Evolutionary conservation across 1,140 invertebrate genomes (phyloP).

Genomic region (Brachionus rotundiformis): DNA sequence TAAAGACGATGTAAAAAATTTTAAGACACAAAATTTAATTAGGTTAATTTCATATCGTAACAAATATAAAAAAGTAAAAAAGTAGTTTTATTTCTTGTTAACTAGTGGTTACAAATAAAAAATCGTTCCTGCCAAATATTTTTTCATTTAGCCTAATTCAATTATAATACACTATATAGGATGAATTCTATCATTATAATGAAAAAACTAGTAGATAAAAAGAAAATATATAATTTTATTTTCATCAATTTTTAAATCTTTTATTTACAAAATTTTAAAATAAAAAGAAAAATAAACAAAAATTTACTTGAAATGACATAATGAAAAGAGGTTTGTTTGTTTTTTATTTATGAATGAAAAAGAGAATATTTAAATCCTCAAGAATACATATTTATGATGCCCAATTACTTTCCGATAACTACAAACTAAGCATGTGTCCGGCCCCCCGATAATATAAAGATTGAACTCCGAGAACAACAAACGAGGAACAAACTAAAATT

Average conservation of each 20-base stretch:
- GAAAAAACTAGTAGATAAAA: too few species aligned
- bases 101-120: too few species aligned
- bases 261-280: conserved; percentile 4
- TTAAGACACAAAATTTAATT: too few species aligned
- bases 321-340: neutral
- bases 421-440: neutral
- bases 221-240: neutral
- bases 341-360: conserved; percentile 12
- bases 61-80: too few species aligned
- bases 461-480: neutral
- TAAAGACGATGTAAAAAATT: too few species aligned
- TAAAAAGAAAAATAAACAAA: neutral
- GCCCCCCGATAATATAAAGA: neutral
- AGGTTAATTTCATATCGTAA: too few species aligned
- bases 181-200: too few species aligned
- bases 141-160: too few species aligned
- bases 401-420: neutral
- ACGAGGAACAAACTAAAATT: conserved; percentile 17
- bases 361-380: neutral
- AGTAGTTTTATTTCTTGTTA: too few species aligned
- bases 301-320: conserved; percentile 13
- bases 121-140: too few species aligned
- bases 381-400: neutral
- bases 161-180: too few species aligned
- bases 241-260: neutral